Conservation (phyloP, 1,140 invertebrate genomes). For the Doryteuthis pealeii region DNA sequence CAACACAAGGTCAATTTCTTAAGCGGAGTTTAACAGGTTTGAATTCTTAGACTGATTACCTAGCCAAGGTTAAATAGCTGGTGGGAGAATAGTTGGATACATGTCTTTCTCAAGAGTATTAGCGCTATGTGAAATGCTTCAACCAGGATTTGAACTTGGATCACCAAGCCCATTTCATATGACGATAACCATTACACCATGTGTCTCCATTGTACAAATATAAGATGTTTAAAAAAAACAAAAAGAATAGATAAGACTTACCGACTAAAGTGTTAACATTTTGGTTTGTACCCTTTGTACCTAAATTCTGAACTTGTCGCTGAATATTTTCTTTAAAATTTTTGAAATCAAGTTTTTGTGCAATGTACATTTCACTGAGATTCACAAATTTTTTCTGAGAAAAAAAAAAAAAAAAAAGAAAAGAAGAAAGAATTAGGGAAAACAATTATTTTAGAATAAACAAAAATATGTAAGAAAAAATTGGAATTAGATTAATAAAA, state of each 20-base stretch:
- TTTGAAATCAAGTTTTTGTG: background rate
- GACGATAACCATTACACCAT: no score
- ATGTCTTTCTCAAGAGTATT: no score
- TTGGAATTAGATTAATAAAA: background rate
- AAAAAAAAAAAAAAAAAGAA: background rate
- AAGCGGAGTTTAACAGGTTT: no score
- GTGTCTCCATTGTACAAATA: no score
- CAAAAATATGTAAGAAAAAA: background rate
- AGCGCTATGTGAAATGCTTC: no score
- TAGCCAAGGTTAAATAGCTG: no score
- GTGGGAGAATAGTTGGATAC: no score
- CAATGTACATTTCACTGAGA: background rate
- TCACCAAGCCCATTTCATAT: no score
- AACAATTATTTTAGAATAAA: background rate
- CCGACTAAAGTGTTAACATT: background rate
- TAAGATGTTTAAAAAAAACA: background rate
- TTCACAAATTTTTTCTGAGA: conserved; percentile 5
- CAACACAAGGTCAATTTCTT: no score
- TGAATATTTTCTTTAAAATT: background rate
- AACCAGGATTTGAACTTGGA: no score
- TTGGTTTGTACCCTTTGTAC: background rate
- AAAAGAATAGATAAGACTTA: background rate
- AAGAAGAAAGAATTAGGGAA: background rate
- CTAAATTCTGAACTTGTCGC: background rate
- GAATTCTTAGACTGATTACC: no score